Base-by-base conservation (phyloP, 2,888 invertebrate species). In the Deilephila elpenor region DNA sequence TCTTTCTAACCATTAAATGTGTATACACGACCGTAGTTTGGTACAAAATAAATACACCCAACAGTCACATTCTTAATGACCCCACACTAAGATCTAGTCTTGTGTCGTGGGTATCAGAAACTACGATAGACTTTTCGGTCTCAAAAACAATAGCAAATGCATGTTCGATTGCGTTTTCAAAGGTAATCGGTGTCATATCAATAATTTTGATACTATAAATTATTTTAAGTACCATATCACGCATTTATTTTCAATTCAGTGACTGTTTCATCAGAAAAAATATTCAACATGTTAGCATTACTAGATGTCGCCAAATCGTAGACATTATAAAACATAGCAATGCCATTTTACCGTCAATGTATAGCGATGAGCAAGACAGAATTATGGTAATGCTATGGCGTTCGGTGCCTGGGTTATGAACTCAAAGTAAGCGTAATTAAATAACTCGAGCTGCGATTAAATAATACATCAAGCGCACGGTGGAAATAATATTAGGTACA, bases 341-440 rank as follows among this genome's bases (percentile, higher is more conserved):
- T 51, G 25, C 51, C 67, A 51, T 25, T 67, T 25, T 14, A 67
- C 14, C 25, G 51, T 37, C 62, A 61, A 62, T 14, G 44, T 67
- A 20, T 67, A 67, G 44, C 44, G 67, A 67, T 51, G 51, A 51
- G 51, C 67, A 67, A 67, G 44, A 56, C 56, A n/a, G 53, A 53
- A 56, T 56, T 64, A 51, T 67, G 67, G 67, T 67, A 25, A 64
- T 67, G 67, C 51, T 51, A 67, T 51, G 51, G 51, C 44, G 67
- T 67, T 67, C 67, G 67, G 67, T 67, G 67, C 51, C 67, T 67
- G 67, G 67, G 44, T 67, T 11, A 14, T 44, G 44, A 67, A 67
- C 62, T 62, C 67, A 11, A 67, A 51, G 51, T 51, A 67, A 67
- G 67, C 51, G 20, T 67, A 44, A 5, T 17, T 25, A n/a, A n/a